A percentile compares a stretch with the other conserved stretches of the same genome.
These are phyloP conservation scores for Noturus placidus DNA, from an alignment of 2,113 vertebrate genomes.

Conservation along the genomic window DNA sequence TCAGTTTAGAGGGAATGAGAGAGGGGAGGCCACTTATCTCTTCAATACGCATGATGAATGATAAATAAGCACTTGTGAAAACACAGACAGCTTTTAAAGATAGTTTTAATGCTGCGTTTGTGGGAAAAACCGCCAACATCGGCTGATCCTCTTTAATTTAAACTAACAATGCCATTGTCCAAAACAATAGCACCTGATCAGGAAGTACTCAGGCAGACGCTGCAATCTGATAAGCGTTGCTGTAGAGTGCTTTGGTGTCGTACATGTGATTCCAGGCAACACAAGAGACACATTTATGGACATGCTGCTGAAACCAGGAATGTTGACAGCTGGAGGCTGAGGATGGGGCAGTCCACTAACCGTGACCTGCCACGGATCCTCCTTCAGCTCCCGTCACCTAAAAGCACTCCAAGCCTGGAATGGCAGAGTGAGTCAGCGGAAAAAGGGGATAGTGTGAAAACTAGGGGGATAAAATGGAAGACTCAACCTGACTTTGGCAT, in stretches of 20 bases:
- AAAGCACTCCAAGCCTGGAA: constrained; percentile 38
- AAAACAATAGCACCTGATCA: constrained; percentile 50
- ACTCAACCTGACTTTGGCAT: constrained; percentile 15
- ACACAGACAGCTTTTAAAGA: constrained; percentile 6
- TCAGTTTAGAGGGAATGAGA: not conserved
- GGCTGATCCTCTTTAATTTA: constrained; percentile 19
- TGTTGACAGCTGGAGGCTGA: constrained; percentile 47
- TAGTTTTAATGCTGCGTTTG: constrained; percentile 7
- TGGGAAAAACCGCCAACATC: not conserved
- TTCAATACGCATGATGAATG: not conserved
- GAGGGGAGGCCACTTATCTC: not conserved
- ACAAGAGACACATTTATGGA: constrained; percentile 51
- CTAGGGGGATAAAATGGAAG: constrained; percentile 44
- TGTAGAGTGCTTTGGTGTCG: constrained; percentile 24
- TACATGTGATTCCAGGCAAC: constrained; percentile 18
- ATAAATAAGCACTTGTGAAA: constrained; percentile 6
- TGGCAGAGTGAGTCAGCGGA: constrained; percentile 34
- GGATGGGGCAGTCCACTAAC: constrained; percentile 43
- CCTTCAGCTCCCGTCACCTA: constrained; percentile 34
- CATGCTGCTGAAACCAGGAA: constrained; percentile 53
- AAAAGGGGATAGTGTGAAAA: constrained; percentile 48
- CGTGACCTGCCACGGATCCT: not conserved
- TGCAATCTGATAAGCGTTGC: constrained; percentile 47
- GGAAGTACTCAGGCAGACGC: constrained; percentile 40
- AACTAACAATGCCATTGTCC: constrained; percentile 26